Evolutionary conservation across 2,113 vertebrate species (phyloP).

Genomic region (Motacilla alba): DNA sequence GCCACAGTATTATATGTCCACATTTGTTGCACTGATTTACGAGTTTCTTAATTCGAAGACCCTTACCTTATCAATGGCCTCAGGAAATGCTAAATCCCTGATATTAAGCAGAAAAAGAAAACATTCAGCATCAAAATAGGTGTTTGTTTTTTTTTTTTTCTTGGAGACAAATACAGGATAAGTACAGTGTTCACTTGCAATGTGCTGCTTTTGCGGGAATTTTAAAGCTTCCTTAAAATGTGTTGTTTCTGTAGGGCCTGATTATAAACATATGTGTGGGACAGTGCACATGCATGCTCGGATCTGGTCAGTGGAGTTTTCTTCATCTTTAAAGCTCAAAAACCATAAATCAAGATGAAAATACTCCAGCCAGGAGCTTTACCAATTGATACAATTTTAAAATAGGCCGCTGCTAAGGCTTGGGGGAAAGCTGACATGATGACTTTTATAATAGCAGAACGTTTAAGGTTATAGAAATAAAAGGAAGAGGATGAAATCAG

Average conservation of each 20-base stretch:
- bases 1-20: conserved; percentile 29
- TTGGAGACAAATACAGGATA: background rate
- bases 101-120: conserved; percentile 12
- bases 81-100: conserved; percentile 29
- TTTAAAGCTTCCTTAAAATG: background rate
- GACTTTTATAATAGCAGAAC: conserved; percentile 84
- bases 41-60: conserved; percentile 1
- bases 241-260: background rate
- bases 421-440: conserved; percentile 78
- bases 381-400: conserved; percentile 81
- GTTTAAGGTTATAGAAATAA: conserved; percentile 85
- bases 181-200: background rate
- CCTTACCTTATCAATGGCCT: conserved; percentile 13
- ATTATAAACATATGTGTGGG: conserved; percentile 46
- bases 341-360: conserved; percentile 76
- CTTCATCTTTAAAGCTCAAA: conserved; percentile 70
- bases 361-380: conserved; percentile 73
- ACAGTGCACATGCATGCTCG: background rate
- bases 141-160: background rate
- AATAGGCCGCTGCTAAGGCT: conserved; percentile 73
- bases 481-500: conserved; percentile 83
- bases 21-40: conserved; percentile 28
- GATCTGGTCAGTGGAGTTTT: conserved; percentile 40
- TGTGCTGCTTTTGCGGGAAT: conserved; percentile 16
- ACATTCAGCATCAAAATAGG: background rate